Evolutionary conservation across 23 tunicate species (phyloP).

Genomic region (Halocynthia aurantium): DNA sequence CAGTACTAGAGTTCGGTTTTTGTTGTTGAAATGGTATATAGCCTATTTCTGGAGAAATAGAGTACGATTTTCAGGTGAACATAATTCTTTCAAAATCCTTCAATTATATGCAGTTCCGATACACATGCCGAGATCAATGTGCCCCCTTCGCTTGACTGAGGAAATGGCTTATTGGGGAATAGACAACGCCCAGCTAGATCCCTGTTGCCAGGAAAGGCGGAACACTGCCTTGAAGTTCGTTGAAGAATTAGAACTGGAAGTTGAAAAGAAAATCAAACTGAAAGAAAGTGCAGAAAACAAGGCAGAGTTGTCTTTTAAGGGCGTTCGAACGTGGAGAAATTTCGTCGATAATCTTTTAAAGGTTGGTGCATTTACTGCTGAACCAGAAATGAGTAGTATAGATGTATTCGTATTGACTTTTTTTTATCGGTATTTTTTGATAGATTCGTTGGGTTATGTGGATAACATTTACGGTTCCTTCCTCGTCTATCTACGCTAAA

Average conservation of each 20-base stretch:
- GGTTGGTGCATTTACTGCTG: conserved; percentile 1
- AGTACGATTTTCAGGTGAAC: not conserved
- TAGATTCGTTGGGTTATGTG: conserved; percentile 37
- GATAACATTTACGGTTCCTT: conserved; percentile 44
- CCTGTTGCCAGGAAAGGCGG: conserved; percentile 31
- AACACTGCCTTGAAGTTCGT: conserved; percentile 4
- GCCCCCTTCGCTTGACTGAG: conserved; percentile 31
- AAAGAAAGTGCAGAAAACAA: not conserved
- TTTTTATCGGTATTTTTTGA: not conserved
- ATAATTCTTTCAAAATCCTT: too few relatives aligned
- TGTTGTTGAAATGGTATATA: too few relatives aligned
- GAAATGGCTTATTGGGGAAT: conserved; percentile 42
- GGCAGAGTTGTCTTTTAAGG: not conserved
- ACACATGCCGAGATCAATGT: conserved; percentile 34
- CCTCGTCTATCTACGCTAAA: conserved; percentile 39
- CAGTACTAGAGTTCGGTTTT: too few relatives aligned
- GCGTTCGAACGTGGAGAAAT: not conserved
- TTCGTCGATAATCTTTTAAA: conserved; percentile 2
- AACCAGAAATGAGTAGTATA: not conserved
- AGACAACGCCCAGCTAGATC: conserved; percentile 35
- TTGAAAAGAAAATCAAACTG: not conserved
- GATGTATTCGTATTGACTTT: not conserved
- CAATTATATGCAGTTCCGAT: conserved; percentile 6
- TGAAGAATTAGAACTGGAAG: conserved; percentile 9
- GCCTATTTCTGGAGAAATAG: not conserved